Evolutionary conservation across 2,113 vertebrate species (phyloP).

Genomic region (Melanerpes formicivorus): DNA sequence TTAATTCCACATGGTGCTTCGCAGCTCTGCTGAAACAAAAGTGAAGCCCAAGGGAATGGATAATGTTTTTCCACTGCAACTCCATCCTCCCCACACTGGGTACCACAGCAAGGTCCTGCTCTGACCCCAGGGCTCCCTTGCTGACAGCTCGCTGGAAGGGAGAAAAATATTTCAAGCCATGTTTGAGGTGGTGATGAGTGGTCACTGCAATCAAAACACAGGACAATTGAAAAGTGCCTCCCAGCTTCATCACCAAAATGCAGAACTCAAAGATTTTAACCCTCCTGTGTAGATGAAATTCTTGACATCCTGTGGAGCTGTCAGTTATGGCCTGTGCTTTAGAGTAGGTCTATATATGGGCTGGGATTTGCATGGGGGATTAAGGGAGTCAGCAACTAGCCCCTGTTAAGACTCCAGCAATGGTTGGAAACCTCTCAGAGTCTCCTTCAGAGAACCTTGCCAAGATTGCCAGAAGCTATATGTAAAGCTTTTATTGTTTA

Average conservation of each 20-base stretch:
- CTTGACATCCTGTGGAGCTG: neutral
- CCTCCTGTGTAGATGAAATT: neutral
- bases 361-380: neutral
- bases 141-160: neutral
- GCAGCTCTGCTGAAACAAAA: neutral
- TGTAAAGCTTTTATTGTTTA: neutral
- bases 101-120: neutral
- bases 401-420: neutral
- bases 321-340: neutral
- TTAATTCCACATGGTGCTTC: neutral
- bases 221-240: neutral
- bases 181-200: neutral
- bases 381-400: neutral
- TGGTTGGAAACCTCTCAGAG: neutral
- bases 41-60: neutral
- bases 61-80: neutral
- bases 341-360: neutral
- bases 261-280: neutral
- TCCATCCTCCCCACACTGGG: neutral
- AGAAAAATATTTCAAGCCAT: neutral
- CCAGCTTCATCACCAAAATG: neutral
- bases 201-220: neutral
- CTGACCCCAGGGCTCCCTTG: neutral
- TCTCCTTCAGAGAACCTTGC: slow-evolving; percentile 42
- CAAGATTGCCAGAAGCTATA: slow-evolving; percentile 26